A percentile compares a stretch with the other conserved stretches of the same genome.
These are phyloP conservation scores for Euphysa ruthae DNA, from an alignment of 30 jellyfish, hydroid and myxozoan genomes.

Conservation along the genomic window DNA sequence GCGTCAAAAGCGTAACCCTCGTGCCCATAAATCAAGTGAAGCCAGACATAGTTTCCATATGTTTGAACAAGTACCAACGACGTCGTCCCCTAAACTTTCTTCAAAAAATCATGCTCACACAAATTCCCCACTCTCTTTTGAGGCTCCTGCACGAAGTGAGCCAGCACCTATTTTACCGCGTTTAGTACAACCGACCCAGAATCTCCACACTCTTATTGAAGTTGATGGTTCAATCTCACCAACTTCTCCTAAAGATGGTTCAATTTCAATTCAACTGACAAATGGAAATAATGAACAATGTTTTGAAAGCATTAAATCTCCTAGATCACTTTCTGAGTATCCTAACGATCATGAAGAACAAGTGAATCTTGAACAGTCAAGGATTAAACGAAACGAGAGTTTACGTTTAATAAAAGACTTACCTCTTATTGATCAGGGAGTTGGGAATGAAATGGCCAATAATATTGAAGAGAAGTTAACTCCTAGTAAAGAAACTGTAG, in stretches of 20 bases:
- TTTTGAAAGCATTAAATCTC: neutral
- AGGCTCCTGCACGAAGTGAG: slow-evolving; percentile 5
- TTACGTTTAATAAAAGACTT: slow-evolving; percentile 5
- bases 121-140: too few relatives aligned
- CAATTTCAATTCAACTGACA: neutral
- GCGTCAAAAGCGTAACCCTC: slow-evolving; percentile 22
- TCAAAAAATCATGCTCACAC: too few relatives aligned
- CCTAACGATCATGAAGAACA: slow-evolving; percentile 20
- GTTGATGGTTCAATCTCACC: slow-evolving; percentile 79
- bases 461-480: neutral
- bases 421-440: slow-evolving; percentile 23
- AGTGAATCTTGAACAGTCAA: slow-evolving; percentile 11
- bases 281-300: neutral
- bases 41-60: slow-evolving; percentile 83
- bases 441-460: neutral
- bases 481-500: neutral
- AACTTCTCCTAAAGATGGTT: slow-evolving; percentile 14
- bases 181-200: neutral
- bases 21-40: slow-evolving; percentile 26
- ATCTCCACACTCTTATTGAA: slow-evolving; percentile 76
- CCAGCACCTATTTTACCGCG: slow-evolving; percentile 4
- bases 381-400: neutral
- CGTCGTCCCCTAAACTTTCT: slow-evolving; percentile 42
- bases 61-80: slow-evolving; percentile 28
- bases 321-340: slow-evolving; percentile 18